Evolutionary conservation across 2,797 vertebrate genomes (phyloP).

Genomic region (Anguilla pacifica): DNA sequence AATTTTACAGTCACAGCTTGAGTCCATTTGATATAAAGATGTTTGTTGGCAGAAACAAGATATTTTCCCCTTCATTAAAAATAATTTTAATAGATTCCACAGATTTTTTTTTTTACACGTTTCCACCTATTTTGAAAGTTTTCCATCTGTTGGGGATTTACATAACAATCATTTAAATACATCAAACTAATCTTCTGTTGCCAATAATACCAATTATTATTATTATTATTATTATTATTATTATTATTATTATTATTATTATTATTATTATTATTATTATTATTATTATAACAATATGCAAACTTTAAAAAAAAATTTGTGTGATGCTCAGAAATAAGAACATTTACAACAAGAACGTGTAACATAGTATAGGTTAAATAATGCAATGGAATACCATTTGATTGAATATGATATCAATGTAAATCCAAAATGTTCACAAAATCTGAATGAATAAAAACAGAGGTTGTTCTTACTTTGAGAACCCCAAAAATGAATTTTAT

Average conservation of each 20-base stretch:
- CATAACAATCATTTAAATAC: slow-evolving; percentile 7
- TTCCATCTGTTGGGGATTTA: slow-evolving; percentile 5
- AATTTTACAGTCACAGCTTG: background rate
- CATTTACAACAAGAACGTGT: background rate
- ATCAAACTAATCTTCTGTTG: background rate
- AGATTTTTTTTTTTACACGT: background rate
- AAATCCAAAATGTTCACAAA: background rate
- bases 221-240: background rate
- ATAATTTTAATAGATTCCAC: background rate
- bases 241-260: background rate
- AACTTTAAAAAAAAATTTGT: too few species aligned
- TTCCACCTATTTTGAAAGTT: background rate
- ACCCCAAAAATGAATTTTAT: background rate
- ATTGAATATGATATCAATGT: background rate
- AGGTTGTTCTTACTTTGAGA: background rate
- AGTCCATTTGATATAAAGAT: background rate
- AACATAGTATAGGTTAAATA: background rate
- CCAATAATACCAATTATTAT: background rate
- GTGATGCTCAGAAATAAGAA: background rate
- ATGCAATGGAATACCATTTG: background rate
- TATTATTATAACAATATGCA: too few species aligned
- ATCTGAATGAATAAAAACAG: background rate
- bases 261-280: background rate
- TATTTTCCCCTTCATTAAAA: background rate
- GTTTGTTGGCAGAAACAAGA: background rate